Base-by-base conservation (phyloP, 2,888 invertebrate genomes). In the Spatulosminthurus flaviceps region DNA sequence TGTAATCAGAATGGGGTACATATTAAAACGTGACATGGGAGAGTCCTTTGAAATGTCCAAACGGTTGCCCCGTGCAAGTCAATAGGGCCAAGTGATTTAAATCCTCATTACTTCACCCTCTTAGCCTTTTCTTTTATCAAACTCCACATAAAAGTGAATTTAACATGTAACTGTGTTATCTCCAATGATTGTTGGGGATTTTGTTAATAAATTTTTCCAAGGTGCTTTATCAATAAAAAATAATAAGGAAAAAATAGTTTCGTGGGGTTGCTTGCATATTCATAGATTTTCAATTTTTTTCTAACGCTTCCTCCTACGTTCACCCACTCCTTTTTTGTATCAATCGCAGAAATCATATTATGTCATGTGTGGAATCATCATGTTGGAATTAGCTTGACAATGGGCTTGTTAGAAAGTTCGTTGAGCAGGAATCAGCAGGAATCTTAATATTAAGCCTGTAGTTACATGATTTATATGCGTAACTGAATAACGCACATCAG, bases 81-180 rank as follows among this genome's bases (percentile, higher is more conserved):
- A 72, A 72, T 72, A 72, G 42, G n/a, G 71, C 42, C n/a, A 72
- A 72, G 71, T 72, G 71, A 72, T 72, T 72, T 72, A 72, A 72
- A 72, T 2, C 71, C 71, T 72, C 71, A 43, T 72, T 72, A 72
- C 22, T 41, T 72, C 71, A 72, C 43, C 71, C 42, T 72, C 22
- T 43, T 72, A 72, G 43, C 71, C n/a, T n/a, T n/a, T 72, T 72
- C 21, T 43, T 72, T 64, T 21, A 4, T 60, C 64, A n/a, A 64
- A 16, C 13, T n/a, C n/a, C 26, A 22, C 22, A 22, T 64, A 64
- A 13, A 21, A 26, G 13, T 51, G 16, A 51, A 51, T 51, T 51
- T 19, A 51, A 19, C n/a, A 19, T 19, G 51, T 51, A n/a, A n/a
- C 4, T 51, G 51, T 19, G 34, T 34, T 34, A 34, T 34, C 34